Base-by-base conservation (phyloP, 2,888 invertebrate species). In the Teleogryllus oceanicus region DNA sequence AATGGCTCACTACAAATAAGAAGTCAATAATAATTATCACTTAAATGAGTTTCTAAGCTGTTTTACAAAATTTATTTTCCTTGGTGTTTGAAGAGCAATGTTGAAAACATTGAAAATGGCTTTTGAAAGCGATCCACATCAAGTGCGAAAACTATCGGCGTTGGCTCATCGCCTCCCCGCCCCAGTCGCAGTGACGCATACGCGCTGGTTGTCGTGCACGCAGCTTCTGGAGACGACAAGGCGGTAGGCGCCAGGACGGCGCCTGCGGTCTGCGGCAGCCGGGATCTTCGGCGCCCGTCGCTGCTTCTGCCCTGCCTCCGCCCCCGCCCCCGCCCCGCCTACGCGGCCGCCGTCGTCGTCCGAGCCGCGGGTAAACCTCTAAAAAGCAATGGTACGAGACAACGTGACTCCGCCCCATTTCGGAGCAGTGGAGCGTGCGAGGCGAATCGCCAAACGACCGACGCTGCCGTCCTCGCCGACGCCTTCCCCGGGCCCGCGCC, bases 181-280 rank as follows among this genome's bases (percentile, higher is more conserved):
- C 37, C 24, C 37, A 37, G 37, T 37, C 8, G 37, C 37, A 37
- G 8, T 37, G 37, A 37, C 37, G 37, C 37, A 37, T 37, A 37
- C 37, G 37, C 37, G 4, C 37, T 37, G 37, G 37, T 8, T 37
- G 37, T 37, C 4, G 37, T 37, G 37, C 37, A 5, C 37, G 37
- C 37, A 37, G 37, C 37, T 37, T 37, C 37, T 13, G 62, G 62
- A n/a, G 62, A 62, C 16, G 62, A n/a, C 12, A 37, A 37, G 62
- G 62, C 62, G 62, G 62, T n/a, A n/a, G 62, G 62, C 62, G 62
- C 62, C 62, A 62, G 62, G 62, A n/a, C 62, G 62, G 62, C 62
- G 62, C 16, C 62, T 62, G 62, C 62, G 62, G 62, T 62, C 62
- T 62, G 62, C 62, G 62, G 13, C 62, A n/a, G 62, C n/a, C 62